phyloP scores from a whole-genome alignment of 2,888 invertebrate species.

The Lasioglossum leucozonium region DNA sequence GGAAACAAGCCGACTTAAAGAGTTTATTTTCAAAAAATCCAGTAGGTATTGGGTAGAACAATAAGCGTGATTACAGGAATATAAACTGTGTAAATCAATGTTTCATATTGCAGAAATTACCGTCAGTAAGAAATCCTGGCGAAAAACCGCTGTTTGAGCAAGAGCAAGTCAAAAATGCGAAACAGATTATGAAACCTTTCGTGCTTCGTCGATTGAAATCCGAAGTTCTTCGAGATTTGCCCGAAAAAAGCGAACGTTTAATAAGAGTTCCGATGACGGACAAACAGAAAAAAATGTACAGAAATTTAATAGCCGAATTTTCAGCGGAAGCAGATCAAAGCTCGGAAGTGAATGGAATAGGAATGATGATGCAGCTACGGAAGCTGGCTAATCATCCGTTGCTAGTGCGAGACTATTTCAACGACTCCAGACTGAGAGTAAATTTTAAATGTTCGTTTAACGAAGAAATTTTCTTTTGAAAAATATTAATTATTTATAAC shows the following conservation, averaged over 20 bases:
- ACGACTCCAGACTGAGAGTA: slow-evolving; percentile 86
- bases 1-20: slow-evolving; percentile 94
- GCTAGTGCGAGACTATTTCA: slow-evolving; percentile 91
- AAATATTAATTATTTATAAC: background rate
- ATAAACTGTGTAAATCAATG: background rate
- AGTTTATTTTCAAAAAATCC: slow-evolving; percentile 93
- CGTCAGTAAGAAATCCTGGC: slow-evolving; percentile 85
- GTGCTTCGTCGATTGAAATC: slow-evolving; percentile 94
- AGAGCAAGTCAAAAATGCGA: slow-evolving; percentile 96
- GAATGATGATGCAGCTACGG: slow-evolving; percentile 96
- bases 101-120: slow-evolving; percentile 84
- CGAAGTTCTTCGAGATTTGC: slow-evolving; percentile 94
- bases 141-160: slow-evolving; percentile 93
- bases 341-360: slow-evolving; percentile 78
- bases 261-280: slow-evolving; percentile 89
- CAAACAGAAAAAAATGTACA: slow-evolving; percentile 91
- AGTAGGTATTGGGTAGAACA: slow-evolving; percentile 83
- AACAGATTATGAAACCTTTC: slow-evolving; percentile 98
- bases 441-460: slow-evolving; percentile 23
- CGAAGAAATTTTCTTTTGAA: background rate
- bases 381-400: slow-evolving; percentile 98
- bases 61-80: background rate
- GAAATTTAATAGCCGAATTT: slow-evolving; percentile 87
- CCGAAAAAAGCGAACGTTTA: slow-evolving; percentile 91
- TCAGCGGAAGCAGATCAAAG: slow-evolving; percentile 78